These are phyloP conservation scores for Teleopsis dalmanni DNA, from an alignment of 1,140 invertebrate species.

Conservation along the genomic window DNA sequence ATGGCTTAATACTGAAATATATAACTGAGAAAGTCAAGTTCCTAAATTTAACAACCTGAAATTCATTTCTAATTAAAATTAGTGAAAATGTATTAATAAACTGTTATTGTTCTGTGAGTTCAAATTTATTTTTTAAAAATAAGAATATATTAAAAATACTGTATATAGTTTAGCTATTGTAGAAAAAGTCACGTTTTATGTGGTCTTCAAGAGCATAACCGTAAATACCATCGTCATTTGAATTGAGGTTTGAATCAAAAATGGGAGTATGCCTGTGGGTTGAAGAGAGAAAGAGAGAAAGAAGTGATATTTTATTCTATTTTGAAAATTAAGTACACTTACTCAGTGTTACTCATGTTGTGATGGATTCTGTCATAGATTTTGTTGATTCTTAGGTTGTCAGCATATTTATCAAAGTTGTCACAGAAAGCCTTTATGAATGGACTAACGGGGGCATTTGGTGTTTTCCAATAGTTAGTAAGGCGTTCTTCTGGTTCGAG, in stretches of 20 bases:
- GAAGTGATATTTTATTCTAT: background rate
- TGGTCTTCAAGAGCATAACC: background rate
- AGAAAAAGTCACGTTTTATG: slow-evolving; percentile 1
- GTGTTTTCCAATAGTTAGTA: no score
- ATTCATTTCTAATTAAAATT: background rate
- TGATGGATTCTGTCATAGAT: background rate
- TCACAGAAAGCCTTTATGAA: slow-evolving; percentile 1
- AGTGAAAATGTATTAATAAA: no score
- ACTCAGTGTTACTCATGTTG: background rate
- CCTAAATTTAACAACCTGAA: background rate
- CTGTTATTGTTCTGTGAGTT: background rate
- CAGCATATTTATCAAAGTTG: background rate
- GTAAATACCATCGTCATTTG: background rate
- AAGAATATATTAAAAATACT: background rate
- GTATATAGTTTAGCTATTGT: background rate
- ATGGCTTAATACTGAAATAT: slow-evolving; percentile 31
- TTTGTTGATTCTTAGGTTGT: background rate
- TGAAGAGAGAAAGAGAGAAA: background rate
- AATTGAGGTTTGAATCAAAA: background rate
- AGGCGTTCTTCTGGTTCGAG: no score
- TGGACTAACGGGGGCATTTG: background rate
- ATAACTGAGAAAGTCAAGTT: slow-evolving; percentile 2
- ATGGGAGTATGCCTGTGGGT: no score
- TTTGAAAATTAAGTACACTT: background rate
- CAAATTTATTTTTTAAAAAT: background rate